These are phyloP conservation scores for Watsonalla binaria DNA, from an alignment of 2,888 invertebrate species.

Conservation along the genomic window DNA sequence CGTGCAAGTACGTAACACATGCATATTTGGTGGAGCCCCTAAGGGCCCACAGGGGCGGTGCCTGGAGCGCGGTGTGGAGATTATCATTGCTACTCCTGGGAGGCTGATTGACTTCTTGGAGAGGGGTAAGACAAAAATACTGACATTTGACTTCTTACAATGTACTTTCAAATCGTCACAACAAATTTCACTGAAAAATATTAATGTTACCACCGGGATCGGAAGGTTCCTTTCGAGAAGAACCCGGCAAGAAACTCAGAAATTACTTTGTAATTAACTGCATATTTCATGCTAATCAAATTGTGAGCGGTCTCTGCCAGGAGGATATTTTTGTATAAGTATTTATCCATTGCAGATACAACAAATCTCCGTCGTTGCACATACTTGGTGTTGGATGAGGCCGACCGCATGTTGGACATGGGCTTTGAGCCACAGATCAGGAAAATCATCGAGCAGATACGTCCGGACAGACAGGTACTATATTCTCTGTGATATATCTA, in stretches of 20 bases:
- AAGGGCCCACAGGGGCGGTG: slow-evolving; percentile 94
- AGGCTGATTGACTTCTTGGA: slow-evolving; percentile 96
- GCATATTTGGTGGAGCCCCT: slow-evolving; percentile 98
- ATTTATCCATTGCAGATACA: slow-evolving; percentile 58
- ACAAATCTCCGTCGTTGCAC: slow-evolving; percentile 92
- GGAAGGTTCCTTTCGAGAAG: no score
- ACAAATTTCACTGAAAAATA: background rate
- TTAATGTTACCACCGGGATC: no score
- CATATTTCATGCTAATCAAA: no score
- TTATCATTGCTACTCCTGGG: slow-evolving; percentile 97
- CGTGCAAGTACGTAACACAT: slow-evolving; percentile 93
- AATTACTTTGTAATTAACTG: no score
- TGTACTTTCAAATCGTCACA: no score
- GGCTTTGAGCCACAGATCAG: slow-evolving; percentile 98
- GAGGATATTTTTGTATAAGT: slow-evolving; percentile 1
- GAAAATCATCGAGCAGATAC: slow-evolving; percentile 96
- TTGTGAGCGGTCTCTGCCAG: no score
- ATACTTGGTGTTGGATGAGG: slow-evolving; percentile 90
- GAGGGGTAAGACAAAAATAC: slow-evolving; percentile 68
- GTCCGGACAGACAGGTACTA: slow-evolving; percentile 92
- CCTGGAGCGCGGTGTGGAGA: slow-evolving; percentile 93
- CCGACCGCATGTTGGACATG: slow-evolving; percentile 99
- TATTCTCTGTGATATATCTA: background rate
- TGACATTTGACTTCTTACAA: no score
- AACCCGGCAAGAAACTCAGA: no score